These are phyloP conservation scores for Uropsilus gracilis DNA, from an alignment of 2,113 vertebrate species.

Conservation along the genomic window DNA sequence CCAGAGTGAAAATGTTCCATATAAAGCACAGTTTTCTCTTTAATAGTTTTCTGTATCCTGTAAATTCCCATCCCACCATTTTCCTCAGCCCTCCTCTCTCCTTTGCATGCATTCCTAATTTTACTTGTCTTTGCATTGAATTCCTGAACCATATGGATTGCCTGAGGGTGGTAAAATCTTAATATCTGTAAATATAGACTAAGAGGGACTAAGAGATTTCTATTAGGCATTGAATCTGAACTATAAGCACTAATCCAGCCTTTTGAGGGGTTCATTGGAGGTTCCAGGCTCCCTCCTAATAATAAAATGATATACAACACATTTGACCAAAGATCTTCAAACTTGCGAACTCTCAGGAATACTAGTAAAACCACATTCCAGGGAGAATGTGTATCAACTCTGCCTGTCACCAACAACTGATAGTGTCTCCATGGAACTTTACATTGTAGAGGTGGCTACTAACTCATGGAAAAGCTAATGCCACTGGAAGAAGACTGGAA, in stretches of 20 bases:
- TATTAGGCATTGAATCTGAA: neutral
- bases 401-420: neutral
- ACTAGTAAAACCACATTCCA: neutral
- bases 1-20: neutral
- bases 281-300: neutral
- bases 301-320: neutral
- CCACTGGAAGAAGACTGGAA: neutral
- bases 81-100: neutral
- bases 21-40: neutral
- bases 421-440: neutral
- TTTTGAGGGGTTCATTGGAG: neutral
- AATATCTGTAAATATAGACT: neutral
- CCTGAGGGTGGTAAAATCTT: neutral
- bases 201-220: neutral
- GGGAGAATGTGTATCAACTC: neutral
- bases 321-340: neutral
- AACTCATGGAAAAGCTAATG: neutral
- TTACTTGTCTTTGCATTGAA: neutral
- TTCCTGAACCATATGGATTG: neutral
- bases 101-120: neutral
- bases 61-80: neutral
- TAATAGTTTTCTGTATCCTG: neutral
- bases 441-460: neutral
- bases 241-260: neutral
- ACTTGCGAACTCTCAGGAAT: neutral